These are phyloP conservation scores for Allophyes oxyacanthae DNA, from an alignment of 2,888 invertebrate genomes.

Conservation along the genomic window DNA sequence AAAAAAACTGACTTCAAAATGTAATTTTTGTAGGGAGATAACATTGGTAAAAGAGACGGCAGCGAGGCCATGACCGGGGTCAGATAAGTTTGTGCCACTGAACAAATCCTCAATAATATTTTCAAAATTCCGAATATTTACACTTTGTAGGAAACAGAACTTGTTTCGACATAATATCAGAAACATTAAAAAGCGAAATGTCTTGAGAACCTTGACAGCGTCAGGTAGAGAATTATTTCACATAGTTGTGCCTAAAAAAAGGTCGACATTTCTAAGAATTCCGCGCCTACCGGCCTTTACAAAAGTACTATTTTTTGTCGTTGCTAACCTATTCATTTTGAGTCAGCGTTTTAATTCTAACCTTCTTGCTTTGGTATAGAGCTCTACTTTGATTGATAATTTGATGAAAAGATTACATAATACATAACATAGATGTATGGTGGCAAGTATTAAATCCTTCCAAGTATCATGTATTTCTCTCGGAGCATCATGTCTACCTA, in stretches of 20 bases:
- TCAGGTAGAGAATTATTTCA: conserved; percentile 76
- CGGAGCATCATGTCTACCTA: too few relatives aligned
- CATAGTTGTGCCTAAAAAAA: conserved; percentile 68
- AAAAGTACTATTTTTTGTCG: conserved; percentile 48
- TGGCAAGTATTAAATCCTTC: not conserved
- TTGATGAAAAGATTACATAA: not conserved
- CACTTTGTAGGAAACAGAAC: not conserved
- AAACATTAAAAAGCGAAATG: conserved; percentile 44
- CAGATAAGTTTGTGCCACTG: too few relatives aligned
- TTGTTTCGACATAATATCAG: conserved; percentile 6
- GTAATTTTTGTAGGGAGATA: too few relatives aligned
- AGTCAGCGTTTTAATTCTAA: conserved; percentile 29
- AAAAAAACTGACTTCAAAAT: too few relatives aligned
- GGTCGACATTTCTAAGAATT: conserved; percentile 78
- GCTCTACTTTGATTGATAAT: conserved; percentile 15
- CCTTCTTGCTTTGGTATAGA: conserved; percentile 13
- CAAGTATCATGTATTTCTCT: not conserved
- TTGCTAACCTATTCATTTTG: conserved; percentile 34
- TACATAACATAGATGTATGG: not conserved
- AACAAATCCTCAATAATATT: too few relatives aligned
- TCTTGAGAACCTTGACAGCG: conserved; percentile 42
- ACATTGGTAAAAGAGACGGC: too few relatives aligned
- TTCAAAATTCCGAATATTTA: too few relatives aligned
- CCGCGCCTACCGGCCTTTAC: conserved; percentile 42
- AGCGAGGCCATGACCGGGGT: too few relatives aligned